phyloP scores from a whole-genome alignment of 1,140 invertebrate species.

The Brachionus asplanchnoidis region DNA sequence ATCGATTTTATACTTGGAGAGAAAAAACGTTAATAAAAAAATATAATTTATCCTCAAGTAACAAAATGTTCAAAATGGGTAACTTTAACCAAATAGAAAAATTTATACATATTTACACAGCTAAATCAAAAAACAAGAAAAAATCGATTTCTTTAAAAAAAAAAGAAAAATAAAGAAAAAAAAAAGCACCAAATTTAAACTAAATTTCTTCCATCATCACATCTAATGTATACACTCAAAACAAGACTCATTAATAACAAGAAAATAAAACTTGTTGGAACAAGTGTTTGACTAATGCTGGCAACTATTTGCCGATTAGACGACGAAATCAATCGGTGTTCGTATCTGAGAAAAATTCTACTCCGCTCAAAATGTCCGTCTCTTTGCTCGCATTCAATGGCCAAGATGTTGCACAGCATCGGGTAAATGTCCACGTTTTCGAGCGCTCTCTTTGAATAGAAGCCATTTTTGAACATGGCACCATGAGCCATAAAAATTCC shows the following conservation, averaged over 20 bases:
- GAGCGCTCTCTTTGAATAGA: neutral
- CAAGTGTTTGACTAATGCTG: neutral
- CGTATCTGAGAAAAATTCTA: conserved; percentile 3
- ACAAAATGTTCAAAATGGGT: neutral
- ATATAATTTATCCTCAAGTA: conserved; percentile 4
- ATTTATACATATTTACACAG: neutral
- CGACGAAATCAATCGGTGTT: neutral
- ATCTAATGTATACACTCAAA: neutral
- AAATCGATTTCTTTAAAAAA: neutral
- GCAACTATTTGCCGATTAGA: conserved; percentile 12
- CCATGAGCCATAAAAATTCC: conserved; percentile 27
- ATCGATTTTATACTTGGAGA: neutral
- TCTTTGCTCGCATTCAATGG: conserved; percentile 6
- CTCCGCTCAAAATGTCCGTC: conserved; percentile 14
- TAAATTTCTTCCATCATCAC: neutral
- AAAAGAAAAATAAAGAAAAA: neutral
- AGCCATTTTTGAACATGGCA: conserved; percentile 29
- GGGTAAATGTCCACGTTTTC: conserved; percentile 33
- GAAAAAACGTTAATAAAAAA: conserved; percentile 1
- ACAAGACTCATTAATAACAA: neutral
- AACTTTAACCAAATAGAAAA: neutral
- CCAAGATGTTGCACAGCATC: conserved; percentile 21
- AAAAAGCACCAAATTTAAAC: neutral
- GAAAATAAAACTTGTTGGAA: neutral
- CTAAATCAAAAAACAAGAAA: neutral